phyloP scores from a whole-genome alignment of 2,797 vertebrate genomes.

The Glossophaga mutica region DNA sequence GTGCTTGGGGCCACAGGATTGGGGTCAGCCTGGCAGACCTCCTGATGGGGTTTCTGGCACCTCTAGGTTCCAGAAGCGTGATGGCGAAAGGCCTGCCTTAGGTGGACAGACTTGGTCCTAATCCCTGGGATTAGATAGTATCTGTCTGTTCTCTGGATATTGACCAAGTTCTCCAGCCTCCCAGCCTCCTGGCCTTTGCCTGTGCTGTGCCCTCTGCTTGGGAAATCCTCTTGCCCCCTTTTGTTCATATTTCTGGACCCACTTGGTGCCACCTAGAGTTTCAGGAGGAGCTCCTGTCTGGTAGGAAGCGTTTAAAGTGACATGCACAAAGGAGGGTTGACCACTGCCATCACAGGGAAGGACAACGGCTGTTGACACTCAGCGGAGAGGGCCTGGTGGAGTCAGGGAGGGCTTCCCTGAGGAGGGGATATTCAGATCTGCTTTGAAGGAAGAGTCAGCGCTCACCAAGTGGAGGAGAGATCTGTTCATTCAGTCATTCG shows the following conservation, averaged over 20 bases:
- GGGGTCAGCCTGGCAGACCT: neutral
- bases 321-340: neutral
- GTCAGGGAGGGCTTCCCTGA: neutral
- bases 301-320: neutral
- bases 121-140: neutral
- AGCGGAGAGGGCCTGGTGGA: neutral
- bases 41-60: neutral
- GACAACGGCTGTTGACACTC: neutral
- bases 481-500: neutral
- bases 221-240: neutral
- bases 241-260: neutral
- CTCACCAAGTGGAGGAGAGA: neutral
- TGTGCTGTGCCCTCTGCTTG: neutral
- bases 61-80: neutral
- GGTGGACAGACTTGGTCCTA: neutral
- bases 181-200: neutral
- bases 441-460: neutral
- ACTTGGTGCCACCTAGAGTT: neutral
- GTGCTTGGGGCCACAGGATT: constrained; percentile 72
- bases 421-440: neutral
- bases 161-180: neutral
- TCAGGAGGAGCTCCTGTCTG: neutral
- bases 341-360: neutral
- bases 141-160: neutral
- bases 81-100: neutral